A percentile compares a stretch with the other conserved stretches of the same genome.
phyloP scores from a whole-genome alignment of 2,888 invertebrate genomes.

The Limnephilus marmoratus region DNA sequence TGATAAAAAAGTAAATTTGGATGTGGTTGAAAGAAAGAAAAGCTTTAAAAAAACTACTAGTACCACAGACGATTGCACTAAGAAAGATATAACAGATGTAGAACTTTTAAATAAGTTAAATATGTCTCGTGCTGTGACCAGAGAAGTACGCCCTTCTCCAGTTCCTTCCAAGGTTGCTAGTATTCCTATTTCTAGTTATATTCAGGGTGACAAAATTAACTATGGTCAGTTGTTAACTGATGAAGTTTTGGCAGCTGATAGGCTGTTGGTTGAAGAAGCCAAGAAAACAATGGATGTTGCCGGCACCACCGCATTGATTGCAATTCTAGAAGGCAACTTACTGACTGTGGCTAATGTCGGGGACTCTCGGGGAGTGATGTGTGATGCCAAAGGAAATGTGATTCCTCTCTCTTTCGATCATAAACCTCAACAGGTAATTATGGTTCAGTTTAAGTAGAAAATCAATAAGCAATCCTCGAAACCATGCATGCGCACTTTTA shows the following conservation, averaged over 20 bases:
- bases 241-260: constrained; percentile 91
- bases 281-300: constrained; percentile 87
- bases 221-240: constrained; percentile 90
- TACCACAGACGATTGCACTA: constrained; percentile 78
- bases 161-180: constrained; percentile 74
- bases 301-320: constrained; percentile 95
- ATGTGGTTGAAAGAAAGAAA: constrained; percentile 74
- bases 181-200: constrained; percentile 80
- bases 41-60: constrained; percentile 83
- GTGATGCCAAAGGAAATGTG: constrained; percentile 91
- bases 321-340: constrained; percentile 88
- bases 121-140: constrained; percentile 79
- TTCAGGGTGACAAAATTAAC: constrained; percentile 87
- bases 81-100: constrained; percentile 82
- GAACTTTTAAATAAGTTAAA: constrained; percentile 82
- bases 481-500: too few relatives aligned
- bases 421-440: constrained; percentile 94
- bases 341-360: constrained; percentile 97
- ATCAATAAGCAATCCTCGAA: too few relatives aligned
- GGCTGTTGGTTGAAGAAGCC: constrained; percentile 87
- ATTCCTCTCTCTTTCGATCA: constrained; percentile 97
- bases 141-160: constrained; percentile 78
- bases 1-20: constrained; percentile 70
- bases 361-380: constrained; percentile 97
- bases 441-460: neutral